Conservation (phyloP, 2,888 invertebrate genomes). For the Eumacrocentrus americanus region DNA sequence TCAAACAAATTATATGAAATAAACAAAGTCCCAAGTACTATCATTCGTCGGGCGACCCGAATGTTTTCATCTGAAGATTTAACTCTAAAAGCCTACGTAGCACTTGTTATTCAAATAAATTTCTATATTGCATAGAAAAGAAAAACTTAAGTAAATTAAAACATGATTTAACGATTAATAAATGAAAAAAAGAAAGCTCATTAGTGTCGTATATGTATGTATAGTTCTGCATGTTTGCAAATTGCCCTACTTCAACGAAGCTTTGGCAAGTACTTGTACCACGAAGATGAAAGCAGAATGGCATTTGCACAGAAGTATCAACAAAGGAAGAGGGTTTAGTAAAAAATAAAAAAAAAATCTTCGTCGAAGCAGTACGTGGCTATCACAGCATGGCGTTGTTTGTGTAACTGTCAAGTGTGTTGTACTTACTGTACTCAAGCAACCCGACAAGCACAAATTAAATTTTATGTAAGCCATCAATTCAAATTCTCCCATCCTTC, state of each 20-base stretch:
- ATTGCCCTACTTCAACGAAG: slow-evolving; percentile 36
- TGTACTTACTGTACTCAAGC: background rate
- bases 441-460: slow-evolving; percentile 3
- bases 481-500: slow-evolving; percentile 6
- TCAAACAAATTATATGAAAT: background rate
- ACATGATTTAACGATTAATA: slow-evolving; percentile 1
- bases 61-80: too few relatives aligned
- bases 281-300: slow-evolving; percentile 31
- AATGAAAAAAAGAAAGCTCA: slow-evolving; percentile 18
- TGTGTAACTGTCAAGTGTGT: slow-evolving; percentile 22
- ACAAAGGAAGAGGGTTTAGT: slow-evolving; percentile 13
- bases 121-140: background rate
- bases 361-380: slow-evolving; percentile 33
- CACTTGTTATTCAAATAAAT: slow-evolving; percentile 1
- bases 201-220: slow-evolving; percentile 19
- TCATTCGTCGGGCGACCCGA: background rate
- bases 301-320: slow-evolving; percentile 7
- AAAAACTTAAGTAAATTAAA: background rate
- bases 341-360: slow-evolving; percentile 22
- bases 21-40: background rate
- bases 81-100: slow-evolving; percentile 1
- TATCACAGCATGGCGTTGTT: slow-evolving; percentile 40
- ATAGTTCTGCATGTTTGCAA: slow-evolving; percentile 26
- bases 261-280: slow-evolving; percentile 44
- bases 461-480: background rate